Evolutionary conservation across 2,797 vertebrate species (phyloP).

Genomic region (Halcyon chelicuti): DNA sequence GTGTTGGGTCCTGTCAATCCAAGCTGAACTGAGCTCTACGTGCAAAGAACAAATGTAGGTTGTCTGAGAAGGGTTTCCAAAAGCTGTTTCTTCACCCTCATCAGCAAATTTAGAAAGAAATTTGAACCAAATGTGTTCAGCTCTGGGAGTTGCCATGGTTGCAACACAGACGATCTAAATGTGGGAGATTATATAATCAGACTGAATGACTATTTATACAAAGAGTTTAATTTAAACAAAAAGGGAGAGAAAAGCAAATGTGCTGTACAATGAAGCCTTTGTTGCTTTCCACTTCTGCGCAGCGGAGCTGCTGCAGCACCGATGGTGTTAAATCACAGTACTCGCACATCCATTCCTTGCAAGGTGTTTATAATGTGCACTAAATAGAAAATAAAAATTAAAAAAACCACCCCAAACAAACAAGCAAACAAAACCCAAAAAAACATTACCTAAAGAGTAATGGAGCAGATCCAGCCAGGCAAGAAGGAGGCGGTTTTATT

Average conservation of each 20-base stretch:
- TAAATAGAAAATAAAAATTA: neutral
- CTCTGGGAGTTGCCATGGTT: slow-evolving; percentile 79
- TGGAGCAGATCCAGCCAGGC: neutral
- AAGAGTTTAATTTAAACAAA: slow-evolving; percentile 71
- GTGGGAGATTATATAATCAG: slow-evolving; percentile 81
- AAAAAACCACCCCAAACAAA: too few species aligned
- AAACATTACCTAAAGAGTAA: neutral
- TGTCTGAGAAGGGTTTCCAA: slow-evolving; percentile 64
- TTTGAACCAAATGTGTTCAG: slow-evolving; percentile 67
- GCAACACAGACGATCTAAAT: slow-evolving; percentile 81
- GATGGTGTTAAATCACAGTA: neutral
- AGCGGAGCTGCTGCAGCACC: neutral
- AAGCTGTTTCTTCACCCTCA: slow-evolving; percentile 75
- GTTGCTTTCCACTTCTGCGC: neutral
- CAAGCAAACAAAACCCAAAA: too few species aligned
- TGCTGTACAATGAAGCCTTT: slow-evolving; percentile 39
- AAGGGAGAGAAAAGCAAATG: slow-evolving; percentile 49
- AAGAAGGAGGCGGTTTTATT: neutral
- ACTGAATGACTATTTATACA: slow-evolving; percentile 73
- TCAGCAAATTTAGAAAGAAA: slow-evolving; percentile 81
- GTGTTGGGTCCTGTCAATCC: neutral
- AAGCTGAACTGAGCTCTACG: slow-evolving; percentile 2
- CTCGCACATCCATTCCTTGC: neutral
- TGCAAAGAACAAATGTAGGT: slow-evolving; percentile 58
- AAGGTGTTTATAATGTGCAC: neutral